A percentile compares a stretch with the other conserved stretches of the same genome.
These are phyloP conservation scores for Idaea straminata DNA, from an alignment of 2,888 invertebrate species.

Conservation along the genomic window DNA sequence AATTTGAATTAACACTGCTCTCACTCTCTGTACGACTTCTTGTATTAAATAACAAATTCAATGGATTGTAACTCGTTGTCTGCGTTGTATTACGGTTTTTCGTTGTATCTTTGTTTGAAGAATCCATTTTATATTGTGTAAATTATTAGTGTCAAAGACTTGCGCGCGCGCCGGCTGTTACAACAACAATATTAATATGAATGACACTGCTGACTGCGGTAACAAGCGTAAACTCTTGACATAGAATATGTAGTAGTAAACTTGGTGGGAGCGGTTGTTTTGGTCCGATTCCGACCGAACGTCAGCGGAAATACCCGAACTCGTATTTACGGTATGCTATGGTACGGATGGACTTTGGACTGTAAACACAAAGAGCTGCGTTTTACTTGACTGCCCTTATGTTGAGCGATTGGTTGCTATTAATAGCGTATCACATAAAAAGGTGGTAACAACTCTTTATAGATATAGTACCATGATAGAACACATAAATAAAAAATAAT, in stretches of 20 bases:
- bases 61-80: slow-evolving; percentile 57
- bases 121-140: slow-evolving; percentile 51
- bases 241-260: neutral
- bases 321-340: slow-evolving; percentile 46
- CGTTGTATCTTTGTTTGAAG: slow-evolving; percentile 48
- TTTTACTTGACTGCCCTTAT: slow-evolving; percentile 25
- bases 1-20: slow-evolving; percentile 58
- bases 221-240: slow-evolving; percentile 15
- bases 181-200: slow-evolving; percentile 57
- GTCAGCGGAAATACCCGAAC: slow-evolving; percentile 57
- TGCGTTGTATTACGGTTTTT: slow-evolving; percentile 49
- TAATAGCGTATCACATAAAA: neutral
- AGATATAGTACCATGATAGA: no score
- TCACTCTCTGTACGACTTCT: slow-evolving; percentile 70
- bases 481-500: no score
- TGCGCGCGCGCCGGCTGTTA: slow-evolving; percentile 47
- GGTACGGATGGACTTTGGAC: slow-evolving; percentile 50
- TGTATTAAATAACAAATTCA: slow-evolving; percentile 66
- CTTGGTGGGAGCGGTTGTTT: slow-evolving; percentile 52
- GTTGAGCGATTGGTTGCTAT: neutral
- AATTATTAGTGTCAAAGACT: slow-evolving; percentile 25
- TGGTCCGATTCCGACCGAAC: slow-evolving; percentile 61
- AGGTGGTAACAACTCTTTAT: neutral
- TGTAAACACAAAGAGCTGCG: slow-evolving; percentile 32
- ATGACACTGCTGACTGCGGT: slow-evolving; percentile 30